These are phyloP conservation scores for Hepsetus odoe DNA, from an alignment of 2,113 vertebrate genomes.

Conservation along the genomic window DNA sequence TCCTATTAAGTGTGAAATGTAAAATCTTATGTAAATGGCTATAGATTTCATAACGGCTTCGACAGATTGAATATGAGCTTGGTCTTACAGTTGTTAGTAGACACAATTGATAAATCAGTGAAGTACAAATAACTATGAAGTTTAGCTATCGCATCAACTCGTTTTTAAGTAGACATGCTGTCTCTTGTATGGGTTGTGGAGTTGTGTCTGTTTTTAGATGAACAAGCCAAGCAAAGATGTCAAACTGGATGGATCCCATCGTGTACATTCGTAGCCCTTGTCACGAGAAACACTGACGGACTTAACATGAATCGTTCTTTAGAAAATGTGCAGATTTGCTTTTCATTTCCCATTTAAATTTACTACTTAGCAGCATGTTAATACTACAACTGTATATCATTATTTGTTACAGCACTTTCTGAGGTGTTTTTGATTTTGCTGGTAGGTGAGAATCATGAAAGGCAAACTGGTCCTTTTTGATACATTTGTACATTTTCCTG, in stretches of 20 bases:
- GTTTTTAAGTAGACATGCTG: constrained; percentile 27
- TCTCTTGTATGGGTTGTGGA: constrained; percentile 20
- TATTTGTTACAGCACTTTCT: constrained; percentile 20
- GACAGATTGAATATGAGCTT: neutral
- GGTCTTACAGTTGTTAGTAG: neutral
- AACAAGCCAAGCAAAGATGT: constrained; percentile 23
- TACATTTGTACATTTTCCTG: constrained; percentile 49
- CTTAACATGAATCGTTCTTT: neutral
- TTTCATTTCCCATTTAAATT: constrained; percentile 8
- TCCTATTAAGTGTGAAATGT: constrained; percentile 3
- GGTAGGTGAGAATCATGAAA: neutral
- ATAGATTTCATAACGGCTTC: neutral
- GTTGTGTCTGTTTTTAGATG: constrained; percentile 25
- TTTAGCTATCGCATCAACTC: neutral
- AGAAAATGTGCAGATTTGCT: neutral
- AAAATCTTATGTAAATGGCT: neutral
- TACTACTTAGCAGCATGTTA: constrained; percentile 18
- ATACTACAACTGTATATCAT: constrained; percentile 23
- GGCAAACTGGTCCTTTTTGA: constrained; percentile 17
- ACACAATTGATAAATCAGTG: neutral
- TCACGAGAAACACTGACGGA: neutral
- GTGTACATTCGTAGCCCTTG: neutral
- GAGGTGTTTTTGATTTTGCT: constrained; percentile 12
- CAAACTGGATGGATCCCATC: constrained; percentile 11
- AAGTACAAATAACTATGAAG: constrained; percentile 14